These are phyloP conservation scores for Aegypius monachus DNA, from an alignment of 2,113 vertebrate genomes.

Conservation along the genomic window DNA sequence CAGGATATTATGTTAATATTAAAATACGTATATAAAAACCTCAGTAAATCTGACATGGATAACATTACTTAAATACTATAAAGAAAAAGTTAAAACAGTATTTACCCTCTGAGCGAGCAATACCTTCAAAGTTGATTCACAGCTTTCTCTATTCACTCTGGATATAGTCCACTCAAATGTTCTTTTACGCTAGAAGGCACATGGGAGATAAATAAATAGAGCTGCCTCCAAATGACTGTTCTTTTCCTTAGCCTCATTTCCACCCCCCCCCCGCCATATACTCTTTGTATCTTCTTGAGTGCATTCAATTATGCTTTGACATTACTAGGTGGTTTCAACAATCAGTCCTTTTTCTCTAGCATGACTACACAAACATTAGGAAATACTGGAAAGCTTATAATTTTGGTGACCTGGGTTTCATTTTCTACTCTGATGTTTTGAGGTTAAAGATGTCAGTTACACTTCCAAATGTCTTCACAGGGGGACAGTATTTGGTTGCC, in stretches of 20 bases:
- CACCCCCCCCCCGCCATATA: rapidly evolving
- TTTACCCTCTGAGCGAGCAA: background rate
- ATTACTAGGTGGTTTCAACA: background rate
- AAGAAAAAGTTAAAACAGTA: background rate
- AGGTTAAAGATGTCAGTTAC: background rate
- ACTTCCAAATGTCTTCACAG: background rate
- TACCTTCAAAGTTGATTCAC: background rate
- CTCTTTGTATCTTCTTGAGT: background rate
- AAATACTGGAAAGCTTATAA: background rate
- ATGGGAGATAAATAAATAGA: background rate
- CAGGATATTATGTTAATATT: background rate
- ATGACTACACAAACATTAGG: background rate
- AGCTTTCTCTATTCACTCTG: background rate
- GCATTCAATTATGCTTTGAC: background rate
- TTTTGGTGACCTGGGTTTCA: background rate
- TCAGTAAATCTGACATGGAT: background rate
- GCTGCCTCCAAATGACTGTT: background rate
- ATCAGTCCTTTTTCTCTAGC: background rate
- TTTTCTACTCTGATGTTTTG: background rate
- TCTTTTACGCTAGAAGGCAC: background rate
- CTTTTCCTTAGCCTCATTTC: background rate
- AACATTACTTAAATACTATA: background rate
- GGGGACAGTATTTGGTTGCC: background rate
- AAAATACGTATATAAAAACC: background rate
- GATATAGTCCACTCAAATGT: background rate